Conservation (phyloP, 2,888 invertebrate genomes). For the Eurois occulta region DNA sequence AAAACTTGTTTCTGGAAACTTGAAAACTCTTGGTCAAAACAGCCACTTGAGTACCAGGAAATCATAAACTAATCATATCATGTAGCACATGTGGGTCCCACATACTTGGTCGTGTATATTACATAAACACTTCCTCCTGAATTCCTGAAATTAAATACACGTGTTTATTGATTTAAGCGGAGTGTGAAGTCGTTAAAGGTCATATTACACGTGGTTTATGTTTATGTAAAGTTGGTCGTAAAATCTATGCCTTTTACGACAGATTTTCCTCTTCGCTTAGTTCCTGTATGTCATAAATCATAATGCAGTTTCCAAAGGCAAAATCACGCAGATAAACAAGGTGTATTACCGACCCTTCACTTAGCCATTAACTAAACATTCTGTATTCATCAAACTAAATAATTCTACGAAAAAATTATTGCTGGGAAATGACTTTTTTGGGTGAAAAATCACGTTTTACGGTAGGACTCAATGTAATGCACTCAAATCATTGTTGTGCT, state of each 20-base stretch:
- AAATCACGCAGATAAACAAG: not conserved
- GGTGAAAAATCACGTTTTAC: too few species aligned
- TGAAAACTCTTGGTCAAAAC: not conserved
- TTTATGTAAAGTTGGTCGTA: conserved; percentile 27
- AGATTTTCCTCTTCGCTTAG: conserved; percentile 6
- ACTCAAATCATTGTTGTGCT: too few species aligned
- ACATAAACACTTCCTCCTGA: conserved; percentile 46
- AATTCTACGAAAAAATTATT: too few species aligned
- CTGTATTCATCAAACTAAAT: too few species aligned
- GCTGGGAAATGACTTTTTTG: too few species aligned
- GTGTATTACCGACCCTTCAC: too few species aligned
- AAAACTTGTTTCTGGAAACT: conserved; percentile 6
- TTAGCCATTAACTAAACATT: too few species aligned
- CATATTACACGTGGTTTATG: conserved; percentile 46
- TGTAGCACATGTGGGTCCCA: conserved; percentile 36
- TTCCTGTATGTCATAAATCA: not conserved
- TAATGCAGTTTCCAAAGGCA: not conserved
- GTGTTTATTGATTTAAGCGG: conserved; percentile 53
- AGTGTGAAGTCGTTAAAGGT: conserved; percentile 28
- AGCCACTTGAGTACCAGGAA: conserved; percentile 27
- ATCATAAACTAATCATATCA: conserved; percentile 30
- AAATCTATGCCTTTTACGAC: conserved; percentile 22
- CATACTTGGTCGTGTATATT: conserved; percentile 11
- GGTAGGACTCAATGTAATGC: too few species aligned
- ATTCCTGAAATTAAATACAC: conserved; percentile 31